Percentiles rank a stretch among this genome's conserved stretches.
Evolutionary conservation across 1,140 invertebrate species (phyloP).

Genomic region (Sycophaga agraensis): DNA sequence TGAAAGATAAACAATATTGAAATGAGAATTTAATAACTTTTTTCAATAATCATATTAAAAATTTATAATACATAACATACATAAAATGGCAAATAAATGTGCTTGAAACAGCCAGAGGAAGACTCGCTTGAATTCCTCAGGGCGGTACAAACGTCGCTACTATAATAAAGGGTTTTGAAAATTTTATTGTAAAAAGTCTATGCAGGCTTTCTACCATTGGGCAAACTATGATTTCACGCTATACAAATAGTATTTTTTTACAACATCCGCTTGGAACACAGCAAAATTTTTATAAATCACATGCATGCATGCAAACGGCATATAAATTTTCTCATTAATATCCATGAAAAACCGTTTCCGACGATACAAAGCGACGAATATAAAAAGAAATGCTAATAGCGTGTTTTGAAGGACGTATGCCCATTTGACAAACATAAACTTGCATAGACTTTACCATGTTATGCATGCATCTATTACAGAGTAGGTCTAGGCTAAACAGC

Average conservation of each 20-base stretch:
- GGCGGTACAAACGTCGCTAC: conserved; percentile 1
- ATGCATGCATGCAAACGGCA: neutral
- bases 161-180: conserved; percentile 10
- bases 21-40: conserved; percentile 20
- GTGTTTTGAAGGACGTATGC: too few species aligned
- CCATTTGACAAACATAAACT: conserved; percentile 16
- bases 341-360: neutral
- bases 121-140: conserved; percentile 8
- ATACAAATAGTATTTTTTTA: neutral
- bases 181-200: conserved; percentile 20
- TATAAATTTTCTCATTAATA: neutral
- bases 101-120: conserved; percentile 20
- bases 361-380: neutral
- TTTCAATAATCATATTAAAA: conserved; percentile 21
- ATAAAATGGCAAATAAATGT: conserved; percentile 22
- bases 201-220: too few species aligned
- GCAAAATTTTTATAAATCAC: neutral
- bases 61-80: conserved; percentile 26
- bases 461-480: conserved; percentile 21
- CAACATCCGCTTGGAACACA: neutral
- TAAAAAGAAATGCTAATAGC: too few species aligned
- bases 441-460: conserved; percentile 26
- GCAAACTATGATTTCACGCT: too few species aligned
- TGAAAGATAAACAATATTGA: conserved; percentile 11
- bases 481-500: conserved; percentile 21